Evolutionary conservation across 2,888 invertebrate genomes (phyloP).

Genomic region (Brenthis hecate): DNA sequence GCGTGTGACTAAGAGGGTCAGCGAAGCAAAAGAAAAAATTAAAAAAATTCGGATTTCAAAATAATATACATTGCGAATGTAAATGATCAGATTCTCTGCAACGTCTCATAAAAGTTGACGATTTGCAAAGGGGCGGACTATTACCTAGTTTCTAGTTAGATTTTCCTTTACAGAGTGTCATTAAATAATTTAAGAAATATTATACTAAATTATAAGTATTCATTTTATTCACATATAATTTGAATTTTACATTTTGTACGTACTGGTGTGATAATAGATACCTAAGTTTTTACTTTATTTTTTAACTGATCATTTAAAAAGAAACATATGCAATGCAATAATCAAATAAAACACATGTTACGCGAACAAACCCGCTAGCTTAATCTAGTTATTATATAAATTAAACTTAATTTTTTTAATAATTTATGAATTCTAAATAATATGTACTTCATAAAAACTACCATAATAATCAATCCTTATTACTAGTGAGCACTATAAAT

Average conservation of each 20-base stretch:
- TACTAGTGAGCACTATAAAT: not conserved
- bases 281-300: too few species aligned
- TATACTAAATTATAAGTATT: not conserved
- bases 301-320: too few species aligned
- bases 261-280: too few species aligned
- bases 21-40: slow-evolving; percentile 1
- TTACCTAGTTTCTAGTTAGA: slow-evolving; percentile 14
- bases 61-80: slow-evolving; percentile 15
- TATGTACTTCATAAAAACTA: not conserved
- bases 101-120: slow-evolving; percentile 14
- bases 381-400: too few species aligned
- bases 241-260: too few species aligned
- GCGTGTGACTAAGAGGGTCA: not conserved
- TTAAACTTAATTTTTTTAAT: too few species aligned
- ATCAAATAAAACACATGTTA: too few species aligned
- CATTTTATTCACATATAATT: too few species aligned
- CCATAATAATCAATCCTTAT: too few species aligned
- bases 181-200: slow-evolving; percentile 11
- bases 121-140: slow-evolving; percentile 15
- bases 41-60: not conserved
- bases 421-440: not conserved
- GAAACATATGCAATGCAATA: too few species aligned
- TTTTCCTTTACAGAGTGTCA: slow-evolving; percentile 9
- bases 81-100: not conserved
- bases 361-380: too few species aligned